Base-by-base conservation (phyloP, 1,140 invertebrate genomes). In the Gryllus bimaculatus region DNA sequence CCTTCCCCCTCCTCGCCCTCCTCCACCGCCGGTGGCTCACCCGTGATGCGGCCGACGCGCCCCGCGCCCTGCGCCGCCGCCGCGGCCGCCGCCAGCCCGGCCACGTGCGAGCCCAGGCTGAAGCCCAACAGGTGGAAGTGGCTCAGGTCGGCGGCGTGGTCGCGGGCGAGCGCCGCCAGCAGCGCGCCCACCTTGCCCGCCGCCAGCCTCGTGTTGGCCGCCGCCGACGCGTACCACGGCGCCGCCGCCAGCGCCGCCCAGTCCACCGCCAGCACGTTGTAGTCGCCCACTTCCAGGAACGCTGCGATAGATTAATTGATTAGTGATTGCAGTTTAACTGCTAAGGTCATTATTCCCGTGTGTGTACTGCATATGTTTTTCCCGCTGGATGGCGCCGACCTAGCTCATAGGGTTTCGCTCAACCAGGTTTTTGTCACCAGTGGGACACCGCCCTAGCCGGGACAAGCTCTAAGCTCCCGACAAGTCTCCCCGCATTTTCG, bases 161-260 rank as follows among this genome's bases (percentile, higher is more conserved):
- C 49, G 18, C 18, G 26, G 13, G 18, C 47, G 18, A 80, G 54
- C 20, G 75, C n/a, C 21, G 75, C 75, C 75, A 80, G 18, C 76
- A 77, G 54, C 54, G 54, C n/a, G 18, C 82, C 83, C 8, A 82
- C 49, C 73, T 83, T 81, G 47, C 75, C 77, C 0, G 80, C 83
- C 47, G 82, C 83, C 2, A 49, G 78, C 12, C 75, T 73, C 0
- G 83, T 84, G 79, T 83, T 83, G 47, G 78, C 77, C 7, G 81
- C 81, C 6, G 84, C 84, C 5, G 80, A 77, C 8, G 78, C 48
- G 80, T 84, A 85, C 82, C 83, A 83, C 8, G 84, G 84, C 13
- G 80, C 80, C 12, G 81, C 80, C 10, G 79, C 74, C 54, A 80
- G 21, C 73, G n/a, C 48, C 8, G 39, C 79, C 81, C 81, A 81